A percentile compares a stretch with the other conserved stretches of the same genome.
Evolutionary conservation across 2,888 invertebrate genomes (phyloP).

Genomic region (Caenorhabditis becei): DNA sequence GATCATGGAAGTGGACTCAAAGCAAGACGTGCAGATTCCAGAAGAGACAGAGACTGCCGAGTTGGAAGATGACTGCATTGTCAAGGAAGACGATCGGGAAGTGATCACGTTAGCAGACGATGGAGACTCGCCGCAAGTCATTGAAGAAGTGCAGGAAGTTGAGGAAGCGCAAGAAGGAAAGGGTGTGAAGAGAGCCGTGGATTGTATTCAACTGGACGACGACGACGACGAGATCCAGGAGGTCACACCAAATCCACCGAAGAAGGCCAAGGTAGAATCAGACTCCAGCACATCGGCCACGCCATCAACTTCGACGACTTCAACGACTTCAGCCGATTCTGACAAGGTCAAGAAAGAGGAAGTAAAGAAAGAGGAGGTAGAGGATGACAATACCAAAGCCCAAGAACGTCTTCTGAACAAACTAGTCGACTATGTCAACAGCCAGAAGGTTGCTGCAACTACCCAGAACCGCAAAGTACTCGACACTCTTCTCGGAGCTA

Average conservation of each 20-base stretch:
- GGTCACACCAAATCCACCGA: conserved; percentile 20
- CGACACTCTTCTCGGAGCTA: conserved; percentile 78
- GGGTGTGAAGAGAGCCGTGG: conserved; percentile 55
- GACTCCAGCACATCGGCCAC: too few species aligned
- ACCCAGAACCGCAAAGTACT: conserved; percentile 73
- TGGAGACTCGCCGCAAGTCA: too few species aligned
- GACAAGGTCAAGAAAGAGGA: neutral
- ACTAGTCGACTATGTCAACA: conserved; percentile 72
- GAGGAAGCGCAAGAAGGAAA: conserved; percentile 30
- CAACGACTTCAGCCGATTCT: too few species aligned
- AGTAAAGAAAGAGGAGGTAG: conserved; percentile 2
- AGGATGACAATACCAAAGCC: conserved; percentile 60
- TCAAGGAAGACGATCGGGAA: neutral
- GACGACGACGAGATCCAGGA: conserved; percentile 65
- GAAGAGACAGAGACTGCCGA: neutral
- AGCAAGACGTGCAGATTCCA: neutral
- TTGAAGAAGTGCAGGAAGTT: too few species aligned
- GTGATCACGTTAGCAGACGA: neutral
- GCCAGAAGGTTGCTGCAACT: conserved; percentile 32
- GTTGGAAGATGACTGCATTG: neutral
- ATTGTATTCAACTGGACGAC: conserved; percentile 72
- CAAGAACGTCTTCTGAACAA: conserved; percentile 74
- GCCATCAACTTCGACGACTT: too few species aligned
- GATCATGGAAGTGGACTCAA: neutral
- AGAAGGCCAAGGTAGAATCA: conserved; percentile 36